Base-by-base conservation (phyloP, 1,140 invertebrate genomes). In the Halesus radiatus region DNA sequence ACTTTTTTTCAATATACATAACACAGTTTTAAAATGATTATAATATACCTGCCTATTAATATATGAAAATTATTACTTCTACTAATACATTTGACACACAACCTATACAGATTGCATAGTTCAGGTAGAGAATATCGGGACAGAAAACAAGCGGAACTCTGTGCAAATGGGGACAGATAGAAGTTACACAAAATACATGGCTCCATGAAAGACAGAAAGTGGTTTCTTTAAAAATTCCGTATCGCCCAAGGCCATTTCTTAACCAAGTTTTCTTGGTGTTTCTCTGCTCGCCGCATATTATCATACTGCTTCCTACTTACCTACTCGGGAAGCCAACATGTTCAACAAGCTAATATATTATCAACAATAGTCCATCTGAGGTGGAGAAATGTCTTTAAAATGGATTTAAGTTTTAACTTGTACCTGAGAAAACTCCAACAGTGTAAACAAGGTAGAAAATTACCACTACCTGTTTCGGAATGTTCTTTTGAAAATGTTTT, bases 211-310 rank as follows among this genome's bases (percentile, higher is more conserved):
- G 37, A 50, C 50, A 66, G 76, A 78, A 78, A 78, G 76, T 78
- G 50, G 50, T 54, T 78, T 78, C 50, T 72, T 72, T 53, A 53
- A 50, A 76, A 10, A 32, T 74, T 73, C 23, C 60, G 64, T 45
- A 54, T 66, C 20, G 76, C 76, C 76, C 76, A 78, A 78, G 76
- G 76, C 76, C 76, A 64, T 62, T 76, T 62, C 56, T 50, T 76
- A 76, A 76, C 74, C 74, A 76, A 76, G 29, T 76, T 76, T 75
- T 32, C 23, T 29, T 32, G 20, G 16, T 37, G 16, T 75, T 60
- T 60, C 74, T 76, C 32, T 76, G 29, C 32, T 8, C 22, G 20
- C 68, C 18, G 45, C 68, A 23, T 45, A 45, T 29, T 45, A 45
- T 29, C 60, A 29, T 18, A 56, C 60, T 23, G 60, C 54, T 56